These are phyloP conservation scores for Lethenteron camtschaticum DNA, from an alignment of 2,113 vertebrate genomes.

Conservation along the genomic window DNA sequence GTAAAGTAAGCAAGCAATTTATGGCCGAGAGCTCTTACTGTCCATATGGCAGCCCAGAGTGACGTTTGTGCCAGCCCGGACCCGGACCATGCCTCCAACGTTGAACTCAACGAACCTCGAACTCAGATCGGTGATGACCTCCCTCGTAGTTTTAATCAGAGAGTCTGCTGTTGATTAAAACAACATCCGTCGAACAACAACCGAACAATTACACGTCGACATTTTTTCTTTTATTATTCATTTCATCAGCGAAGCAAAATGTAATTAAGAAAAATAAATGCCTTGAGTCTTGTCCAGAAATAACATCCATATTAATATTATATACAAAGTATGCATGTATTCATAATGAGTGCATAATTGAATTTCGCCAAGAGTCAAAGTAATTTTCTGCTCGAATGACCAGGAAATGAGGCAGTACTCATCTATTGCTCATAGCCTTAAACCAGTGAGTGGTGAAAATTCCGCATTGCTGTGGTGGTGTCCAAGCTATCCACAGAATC, in stretches of 20 bases:
- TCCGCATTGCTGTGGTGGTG: too few species aligned
- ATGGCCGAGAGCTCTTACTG: conserved; percentile 21
- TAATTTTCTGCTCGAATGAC: too few species aligned
- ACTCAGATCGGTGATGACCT: conserved; percentile 26
- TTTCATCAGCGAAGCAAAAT: not conserved
- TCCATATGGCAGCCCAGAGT: conserved; percentile 39
- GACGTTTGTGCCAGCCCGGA: conserved; percentile 25
- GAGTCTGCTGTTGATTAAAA: not conserved
- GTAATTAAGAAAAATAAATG: not conserved
- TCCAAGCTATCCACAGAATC: too few species aligned
- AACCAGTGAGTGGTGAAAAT: too few species aligned
- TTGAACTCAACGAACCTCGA: conserved; percentile 16
- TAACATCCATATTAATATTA: not conserved
- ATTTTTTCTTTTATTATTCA: not conserved
- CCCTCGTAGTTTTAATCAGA: conserved; percentile 14
- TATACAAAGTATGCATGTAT: not conserved
- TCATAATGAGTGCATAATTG: not conserved
- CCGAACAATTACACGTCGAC: not conserved
- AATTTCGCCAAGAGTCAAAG: not conserved
- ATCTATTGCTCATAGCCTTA: too few species aligned
- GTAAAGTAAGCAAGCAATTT: too few species aligned
- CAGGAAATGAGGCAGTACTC: too few species aligned
- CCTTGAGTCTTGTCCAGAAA: not conserved
- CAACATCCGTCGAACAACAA: not conserved
- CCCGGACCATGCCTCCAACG: conserved; percentile 32